These are phyloP conservation scores for Danaus melanippus DNA, from an alignment of 1,140 invertebrate species.

Conservation along the genomic window DNA sequence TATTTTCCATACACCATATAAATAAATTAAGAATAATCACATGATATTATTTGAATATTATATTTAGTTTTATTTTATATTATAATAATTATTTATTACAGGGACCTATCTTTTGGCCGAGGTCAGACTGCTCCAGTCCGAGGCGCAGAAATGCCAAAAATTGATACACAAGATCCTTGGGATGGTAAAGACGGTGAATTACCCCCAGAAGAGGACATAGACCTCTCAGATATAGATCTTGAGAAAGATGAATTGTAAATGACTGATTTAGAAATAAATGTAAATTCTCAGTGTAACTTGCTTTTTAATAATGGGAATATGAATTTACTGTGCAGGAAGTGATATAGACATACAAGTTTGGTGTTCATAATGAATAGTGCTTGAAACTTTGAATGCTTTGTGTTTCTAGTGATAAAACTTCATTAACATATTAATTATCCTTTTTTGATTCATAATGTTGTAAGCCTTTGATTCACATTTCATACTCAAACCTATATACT, in stretches of 20 bases:
- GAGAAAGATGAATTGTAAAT: constrained; percentile 90
- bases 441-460: too few relatives aligned
- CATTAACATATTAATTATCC: too few relatives aligned
- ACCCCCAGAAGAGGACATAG: constrained; percentile 92
- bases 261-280: constrained; percentile 3
- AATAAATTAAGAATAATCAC: too few relatives aligned
- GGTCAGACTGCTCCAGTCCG: constrained; percentile 93
- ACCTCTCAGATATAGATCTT: constrained; percentile 91
- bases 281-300: too few relatives aligned
- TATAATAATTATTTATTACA: constrained; percentile 45
- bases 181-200: constrained; percentile 97
- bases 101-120: constrained; percentile 95
- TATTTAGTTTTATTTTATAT: constrained; percentile 1
- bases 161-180: constrained; percentile 86
- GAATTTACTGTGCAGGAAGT: too few relatives aligned
- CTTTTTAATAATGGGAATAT: too few relatives aligned
- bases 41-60: background rate
- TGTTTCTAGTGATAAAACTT: too few relatives aligned
- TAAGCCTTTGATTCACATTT: background rate
- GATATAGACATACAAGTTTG: too few relatives aligned
- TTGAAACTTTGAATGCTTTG: too few relatives aligned
- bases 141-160: constrained; percentile 87
- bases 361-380: too few relatives aligned
- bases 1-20: too few relatives aligned
- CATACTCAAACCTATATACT: background rate